phyloP scores from a whole-genome alignment of 2,113 vertebrate genomes.

The Pangasianodon gigas region DNA sequence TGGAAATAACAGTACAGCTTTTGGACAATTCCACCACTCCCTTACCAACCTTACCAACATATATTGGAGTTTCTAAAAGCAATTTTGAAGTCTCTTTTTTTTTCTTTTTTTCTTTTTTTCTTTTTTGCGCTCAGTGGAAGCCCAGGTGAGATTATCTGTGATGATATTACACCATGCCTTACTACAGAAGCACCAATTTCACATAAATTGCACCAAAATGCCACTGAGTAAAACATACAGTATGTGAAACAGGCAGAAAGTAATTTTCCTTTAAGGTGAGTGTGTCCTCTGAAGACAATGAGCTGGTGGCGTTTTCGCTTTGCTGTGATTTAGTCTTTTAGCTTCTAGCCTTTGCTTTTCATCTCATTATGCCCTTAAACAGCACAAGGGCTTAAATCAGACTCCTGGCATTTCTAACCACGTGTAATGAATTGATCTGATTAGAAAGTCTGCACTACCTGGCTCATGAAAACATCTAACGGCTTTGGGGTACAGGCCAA shows the following conservation, averaged over 20 bases:
- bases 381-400: background rate
- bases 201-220: background rate
- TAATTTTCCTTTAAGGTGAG: background rate
- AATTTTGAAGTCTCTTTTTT: background rate
- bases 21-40: too few species aligned
- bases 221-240: background rate
- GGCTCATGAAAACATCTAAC: background rate
- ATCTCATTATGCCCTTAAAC: constrained; percentile 19
- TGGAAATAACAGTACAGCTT: too few species aligned
- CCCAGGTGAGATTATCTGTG: background rate
- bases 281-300: background rate
- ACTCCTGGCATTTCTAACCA: constrained; percentile 4
- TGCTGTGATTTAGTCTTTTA: constrained; percentile 1
- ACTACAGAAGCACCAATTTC: background rate
- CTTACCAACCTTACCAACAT: too few species aligned
- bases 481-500: background rate
- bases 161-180: background rate
- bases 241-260: background rate
- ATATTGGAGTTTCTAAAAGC: background rate
- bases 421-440: constrained; percentile 8
- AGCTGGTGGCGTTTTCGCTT: background rate
- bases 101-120: background rate
- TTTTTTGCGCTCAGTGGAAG: background rate
- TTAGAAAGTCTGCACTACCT: constrained; percentile 3
- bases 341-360: background rate